Evolutionary conservation across 2,888 invertebrate species (phyloP).

Genomic region (Schrankia costaestrigalis): DNA sequence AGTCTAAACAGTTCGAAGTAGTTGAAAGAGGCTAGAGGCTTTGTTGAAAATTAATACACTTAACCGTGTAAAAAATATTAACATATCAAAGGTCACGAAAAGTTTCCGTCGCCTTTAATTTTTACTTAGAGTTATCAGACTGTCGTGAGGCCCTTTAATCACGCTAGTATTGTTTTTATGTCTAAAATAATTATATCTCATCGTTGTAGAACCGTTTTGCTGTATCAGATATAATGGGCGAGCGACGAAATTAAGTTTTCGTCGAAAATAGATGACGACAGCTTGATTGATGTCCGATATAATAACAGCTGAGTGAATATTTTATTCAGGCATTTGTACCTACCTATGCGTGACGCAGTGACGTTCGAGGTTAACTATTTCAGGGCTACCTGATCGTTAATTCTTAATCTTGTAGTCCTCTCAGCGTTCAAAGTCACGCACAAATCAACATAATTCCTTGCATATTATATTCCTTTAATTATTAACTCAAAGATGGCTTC

Average conservation of each 20-base stretch:
- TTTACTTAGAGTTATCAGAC: conserved; percentile 13
- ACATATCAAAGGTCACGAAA: conserved; percentile 8
- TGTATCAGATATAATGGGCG: conserved; percentile 41
- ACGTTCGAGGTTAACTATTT: conserved; percentile 66
- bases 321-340: conserved; percentile 58
- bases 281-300: conserved; percentile 69
- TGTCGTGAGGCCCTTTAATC: conserved; percentile 19
- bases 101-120: conserved; percentile 13
- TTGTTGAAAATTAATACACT: conserved; percentile 9
- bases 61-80: conserved; percentile 1
- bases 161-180: conserved; percentile 28
- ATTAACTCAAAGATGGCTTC: too few relatives aligned
- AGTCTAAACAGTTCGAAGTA: too few relatives aligned
- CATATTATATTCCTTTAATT: conserved; percentile 28
- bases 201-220: conserved; percentile 36
- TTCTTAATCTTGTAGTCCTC: conserved; percentile 58
- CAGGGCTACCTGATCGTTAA: conserved; percentile 59
- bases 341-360: conserved; percentile 60
- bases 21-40: background rate
- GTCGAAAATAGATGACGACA: conserved; percentile 65
- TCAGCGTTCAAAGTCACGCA: conserved; percentile 56
- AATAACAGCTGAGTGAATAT: conserved; percentile 68
- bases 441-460: conserved; percentile 35
- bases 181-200: conserved; percentile 38
- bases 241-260: conserved; percentile 65